phyloP scores from a whole-genome alignment of 35 echinoderm and acorn worm species.

The Stichopus chloronotus region DNA sequence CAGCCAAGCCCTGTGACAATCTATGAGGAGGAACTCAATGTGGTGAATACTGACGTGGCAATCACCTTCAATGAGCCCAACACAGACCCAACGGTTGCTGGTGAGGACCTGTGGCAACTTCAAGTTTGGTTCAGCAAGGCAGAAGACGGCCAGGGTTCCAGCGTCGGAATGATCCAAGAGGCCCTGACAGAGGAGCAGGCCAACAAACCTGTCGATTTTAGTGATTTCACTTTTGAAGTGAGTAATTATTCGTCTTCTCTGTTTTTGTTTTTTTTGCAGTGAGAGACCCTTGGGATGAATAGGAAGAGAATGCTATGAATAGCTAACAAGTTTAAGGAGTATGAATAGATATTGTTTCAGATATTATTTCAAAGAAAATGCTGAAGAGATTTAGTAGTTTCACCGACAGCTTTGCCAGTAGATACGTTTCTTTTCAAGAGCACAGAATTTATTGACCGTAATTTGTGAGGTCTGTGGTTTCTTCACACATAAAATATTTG shows the following conservation, averaged over 20 bases:
- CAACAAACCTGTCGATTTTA: constrained; percentile 15
- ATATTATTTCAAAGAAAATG: too few species aligned
- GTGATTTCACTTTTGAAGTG: constrained; percentile 30
- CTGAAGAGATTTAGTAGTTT: too few species aligned
- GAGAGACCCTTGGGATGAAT: background rate
- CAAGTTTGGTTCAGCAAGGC: constrained; percentile 37
- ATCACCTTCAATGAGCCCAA: constrained; percentile 27
- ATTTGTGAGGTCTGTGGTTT: too few species aligned
- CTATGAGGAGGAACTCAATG: constrained; percentile 27
- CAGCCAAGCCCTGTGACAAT: constrained; percentile 26
- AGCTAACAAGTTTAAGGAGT: too few species aligned
- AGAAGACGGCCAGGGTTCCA: constrained; percentile 4
- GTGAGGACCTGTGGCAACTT: constrained; percentile 20
- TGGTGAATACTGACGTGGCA: background rate
- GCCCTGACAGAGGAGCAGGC: constrained; percentile 11
- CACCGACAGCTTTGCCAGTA: too few species aligned
- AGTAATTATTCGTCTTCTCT: background rate
- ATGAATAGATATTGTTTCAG: too few species aligned
- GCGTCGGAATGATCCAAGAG: background rate
- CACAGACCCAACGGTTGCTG: constrained; percentile 16
- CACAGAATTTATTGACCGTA: too few species aligned
- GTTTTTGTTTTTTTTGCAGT: background rate
- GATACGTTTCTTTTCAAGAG: too few species aligned
- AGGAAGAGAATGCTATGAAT: background rate
- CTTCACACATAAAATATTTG: too few species aligned